Conservation (phyloP, 2,113 vertebrate genomes). For the Rattus norvegicus region GRCr8 NC_086034.1:89617001-89617500, state of each 20-base stretch:
- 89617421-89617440: conserved; percentile 23
- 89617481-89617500: neutral
- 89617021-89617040: conserved; percentile 47
- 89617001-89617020: conserved; percentile 31
- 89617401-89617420: neutral
- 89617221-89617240: neutral
- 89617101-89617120: neutral
- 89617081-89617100: conserved; percentile 24
- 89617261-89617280: neutral
- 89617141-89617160: neutral
- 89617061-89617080: conserved; percentile 20
- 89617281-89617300: neutral
- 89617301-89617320: no score
- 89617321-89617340: no score
- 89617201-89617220: neutral
- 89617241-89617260: neutral
- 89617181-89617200: neutral
- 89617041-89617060: conserved; percentile 53
- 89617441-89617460: neutral
- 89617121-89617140: neutral
- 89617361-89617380: no score
- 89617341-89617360: no score
- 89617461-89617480: neutral
- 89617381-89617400: no score
- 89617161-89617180: neutral